Base-by-base conservation (phyloP, 2,113 vertebrate species). In the Reinhardtius hippoglossoides region DNA sequence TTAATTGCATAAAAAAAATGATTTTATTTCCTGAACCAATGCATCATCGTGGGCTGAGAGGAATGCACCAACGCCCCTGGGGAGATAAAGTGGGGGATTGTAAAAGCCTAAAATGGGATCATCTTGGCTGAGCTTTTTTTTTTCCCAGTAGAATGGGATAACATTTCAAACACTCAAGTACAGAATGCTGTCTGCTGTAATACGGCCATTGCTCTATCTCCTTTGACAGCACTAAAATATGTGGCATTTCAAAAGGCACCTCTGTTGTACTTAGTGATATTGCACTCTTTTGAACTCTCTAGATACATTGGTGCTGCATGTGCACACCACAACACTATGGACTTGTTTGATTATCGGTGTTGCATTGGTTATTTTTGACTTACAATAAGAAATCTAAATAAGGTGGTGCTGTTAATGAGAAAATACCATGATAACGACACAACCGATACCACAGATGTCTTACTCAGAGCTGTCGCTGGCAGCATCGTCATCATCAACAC, bases 1-100 rank as follows among this genome's bases (percentile, higher is more conserved):
- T 96, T 96, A 96, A 96, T 82, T 86, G 81, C 73, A 80, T 80
- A 46, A 84, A 90, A 82, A 37, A 57, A 88, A 79, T 81, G 44
- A 87, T 78, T 82, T 80, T 20, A 56, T 94, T 95, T 95, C 95
- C 94, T 92, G 94, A 96, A 96, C 95, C 96, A 96, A 96, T 96
- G 96, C 96, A 90, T 95, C 95, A 96, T 67, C 1, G 42, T 74
- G 26, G 40, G 61, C 71, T 69, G 67, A 67, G 68, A 67, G 68
- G 75, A 54, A 87, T 82, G 67, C 5, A 12, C 70, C 35, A 35
- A 82, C 80, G 80, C 70, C 79, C 82, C 77, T 18, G 31, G 78
- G 87, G 87, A 90, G 71, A 90, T 78, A 79, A 80, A 78, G 71
- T 52, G 87, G 65, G 63, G 84, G 81, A 92, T 88, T 88, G 85